A percentile compares a stretch with the other conserved stretches of the same genome.
Conservation (phyloP, 2,888 invertebrate species). For the Platerodrilus igneus region DNA sequence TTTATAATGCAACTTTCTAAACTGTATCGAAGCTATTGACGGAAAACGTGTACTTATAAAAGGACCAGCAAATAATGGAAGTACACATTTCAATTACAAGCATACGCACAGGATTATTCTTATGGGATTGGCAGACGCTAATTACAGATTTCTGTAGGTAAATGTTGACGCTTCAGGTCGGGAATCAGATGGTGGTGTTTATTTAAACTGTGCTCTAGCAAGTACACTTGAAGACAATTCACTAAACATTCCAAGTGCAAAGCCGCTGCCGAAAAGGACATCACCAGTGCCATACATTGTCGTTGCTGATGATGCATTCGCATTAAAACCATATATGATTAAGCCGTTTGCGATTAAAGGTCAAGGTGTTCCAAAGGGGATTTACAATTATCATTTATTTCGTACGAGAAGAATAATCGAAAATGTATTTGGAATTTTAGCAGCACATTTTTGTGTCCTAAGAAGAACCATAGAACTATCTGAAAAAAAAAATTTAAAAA, state of each 20-base stretch:
- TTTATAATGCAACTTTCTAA: constrained; percentile 5
- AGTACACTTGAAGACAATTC: neutral
- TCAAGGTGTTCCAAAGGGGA: neutral
- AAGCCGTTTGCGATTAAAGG: neutral
- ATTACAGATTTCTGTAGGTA: constrained; percentile 18
- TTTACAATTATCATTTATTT: no score
- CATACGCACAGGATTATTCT: constrained; percentile 3
- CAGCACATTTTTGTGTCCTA: no score
- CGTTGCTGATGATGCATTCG: constrained; percentile 1
- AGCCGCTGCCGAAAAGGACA: neutral
- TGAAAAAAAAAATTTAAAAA: constrained; percentile 6
- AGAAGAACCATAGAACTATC: constrained; percentile 7
- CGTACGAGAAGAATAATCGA: no score
- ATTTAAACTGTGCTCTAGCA: neutral
- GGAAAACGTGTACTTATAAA: constrained; percentile 6
- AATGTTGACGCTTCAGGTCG: constrained; percentile 15
- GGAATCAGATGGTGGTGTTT: constrained; percentile 15
- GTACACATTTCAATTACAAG: constrained; percentile 6
- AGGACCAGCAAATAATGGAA: constrained; percentile 4
- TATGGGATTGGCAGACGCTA: constrained; percentile 2
- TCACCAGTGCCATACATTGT: neutral
- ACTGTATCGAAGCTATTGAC: constrained; percentile 9
- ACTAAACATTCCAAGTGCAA: neutral
- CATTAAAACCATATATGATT: constrained; percentile 6
- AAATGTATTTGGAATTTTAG: no score